Evolutionary conservation across 2,888 invertebrate species (phyloP).

Genomic region (Pseudanteris insignis): DNA sequence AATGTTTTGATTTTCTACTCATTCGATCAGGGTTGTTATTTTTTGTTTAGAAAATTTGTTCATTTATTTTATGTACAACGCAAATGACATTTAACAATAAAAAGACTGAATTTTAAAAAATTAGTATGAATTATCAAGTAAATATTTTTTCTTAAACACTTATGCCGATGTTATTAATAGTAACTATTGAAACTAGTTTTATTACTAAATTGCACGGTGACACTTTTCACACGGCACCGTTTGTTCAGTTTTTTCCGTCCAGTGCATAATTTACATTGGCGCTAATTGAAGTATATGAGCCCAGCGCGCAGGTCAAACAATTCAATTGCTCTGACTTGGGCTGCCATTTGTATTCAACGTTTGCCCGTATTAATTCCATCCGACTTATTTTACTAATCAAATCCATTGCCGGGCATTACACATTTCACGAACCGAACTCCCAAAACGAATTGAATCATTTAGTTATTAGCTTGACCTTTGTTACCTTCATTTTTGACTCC

Average conservation of each 20-base stretch:
- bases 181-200: background rate
- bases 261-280: constrained; percentile 17
- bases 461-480: no score
- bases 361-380: constrained; percentile 3
- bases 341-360: constrained; percentile 11
- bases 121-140: no score
- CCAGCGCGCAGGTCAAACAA: constrained; percentile 23
- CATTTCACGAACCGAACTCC: background rate
- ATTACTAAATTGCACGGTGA: constrained; percentile 1
- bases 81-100: no score
- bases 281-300: constrained; percentile 32
- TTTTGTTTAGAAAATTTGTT: no score
- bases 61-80: no score
- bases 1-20: no score
- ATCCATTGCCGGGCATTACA: constrained; percentile 5
- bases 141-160: background rate
- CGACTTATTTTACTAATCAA: constrained; percentile 8
- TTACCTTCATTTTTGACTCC: no score
- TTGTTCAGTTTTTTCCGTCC: constrained; percentile 14
- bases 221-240: constrained; percentile 1
- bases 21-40: no score
- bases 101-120: no score
- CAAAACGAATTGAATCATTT: no score
- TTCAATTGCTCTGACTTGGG: constrained; percentile 16
- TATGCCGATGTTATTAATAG: no score